Evolutionary conservation across 2,888 invertebrate genomes (phyloP).

Genomic region (Cryptophagus acutangulus): DNA sequence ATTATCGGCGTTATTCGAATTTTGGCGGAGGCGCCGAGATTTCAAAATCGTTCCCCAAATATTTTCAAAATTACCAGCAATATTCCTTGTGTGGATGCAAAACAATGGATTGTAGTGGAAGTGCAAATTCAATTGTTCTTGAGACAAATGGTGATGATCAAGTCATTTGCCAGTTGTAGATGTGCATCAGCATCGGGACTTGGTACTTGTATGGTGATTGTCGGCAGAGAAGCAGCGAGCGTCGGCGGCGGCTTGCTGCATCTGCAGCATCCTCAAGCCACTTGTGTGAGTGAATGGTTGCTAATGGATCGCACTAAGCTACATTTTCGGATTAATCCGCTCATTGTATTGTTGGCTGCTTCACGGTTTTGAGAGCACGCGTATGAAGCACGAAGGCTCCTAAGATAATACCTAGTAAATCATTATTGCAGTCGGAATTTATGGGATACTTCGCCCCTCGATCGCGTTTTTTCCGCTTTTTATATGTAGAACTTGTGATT

Average conservation of each 20-base stretch:
- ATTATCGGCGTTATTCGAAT: too few relatives aligned
- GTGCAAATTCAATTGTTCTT: constrained; percentile 1
- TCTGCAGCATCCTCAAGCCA: constrained; percentile 20
- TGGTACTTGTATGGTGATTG: constrained; percentile 12
- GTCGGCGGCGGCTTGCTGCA: not conserved
- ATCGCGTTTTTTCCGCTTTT: not conserved
- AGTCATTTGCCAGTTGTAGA: not conserved
- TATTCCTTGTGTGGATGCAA: too few relatives aligned
- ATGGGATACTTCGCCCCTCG: constrained; percentile 3
- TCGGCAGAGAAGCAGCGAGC: constrained; percentile 9
- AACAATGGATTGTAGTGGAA: too few relatives aligned
- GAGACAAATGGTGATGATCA: constrained; percentile 2
- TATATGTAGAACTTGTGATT: constrained; percentile 3
- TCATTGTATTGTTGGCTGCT: too few relatives aligned
- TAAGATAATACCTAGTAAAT: too few relatives aligned
- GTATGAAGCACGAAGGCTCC: not conserved
- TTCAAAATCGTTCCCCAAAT: too few relatives aligned
- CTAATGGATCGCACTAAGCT: constrained; percentile 28
- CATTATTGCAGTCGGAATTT: too few relatives aligned
- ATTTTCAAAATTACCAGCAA: too few relatives aligned
- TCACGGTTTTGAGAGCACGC: not conserved
- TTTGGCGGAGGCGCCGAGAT: too few relatives aligned
- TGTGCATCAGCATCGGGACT: too few relatives aligned
- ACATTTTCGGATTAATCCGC: constrained; percentile 28
- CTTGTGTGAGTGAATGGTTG: constrained; percentile 26